Percentiles rank a stretch among this genome's conserved stretches.
These are phyloP conservation scores for Ephestia elutella DNA, from an alignment of 1,140 invertebrate species.

Conservation along the genomic window DNA sequence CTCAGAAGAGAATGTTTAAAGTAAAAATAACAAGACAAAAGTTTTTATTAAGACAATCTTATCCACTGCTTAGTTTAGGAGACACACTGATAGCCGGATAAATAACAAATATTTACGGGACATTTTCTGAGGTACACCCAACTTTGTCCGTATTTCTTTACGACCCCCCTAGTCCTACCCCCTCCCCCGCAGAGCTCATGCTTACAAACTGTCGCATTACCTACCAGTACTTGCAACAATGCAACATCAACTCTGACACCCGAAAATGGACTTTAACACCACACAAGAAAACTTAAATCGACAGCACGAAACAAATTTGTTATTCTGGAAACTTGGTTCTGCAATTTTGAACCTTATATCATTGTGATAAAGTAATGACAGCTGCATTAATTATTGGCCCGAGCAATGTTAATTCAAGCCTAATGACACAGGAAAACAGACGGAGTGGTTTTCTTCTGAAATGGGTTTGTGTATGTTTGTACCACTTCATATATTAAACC, in stretches of 20 bases:
- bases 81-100: slow-evolving; percentile 13
- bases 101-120: slow-evolving; percentile 44
- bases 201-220: slow-evolving; percentile 73
- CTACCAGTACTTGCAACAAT: slow-evolving; percentile 50
- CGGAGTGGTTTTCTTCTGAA: slow-evolving; percentile 39
- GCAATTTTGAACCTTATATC: slow-evolving; percentile 37
- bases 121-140: slow-evolving; percentile 56
- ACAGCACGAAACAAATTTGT: slow-evolving; percentile 25
- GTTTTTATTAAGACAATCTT: not conserved
- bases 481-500: not conserved
- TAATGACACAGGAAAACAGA: slow-evolving; percentile 59
- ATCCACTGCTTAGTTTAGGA: not conserved
- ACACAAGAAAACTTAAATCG: slow-evolving; percentile 1
- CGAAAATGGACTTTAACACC: slow-evolving; percentile 37
- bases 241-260: slow-evolving; percentile 23
- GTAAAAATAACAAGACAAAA: not conserved
- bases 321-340: slow-evolving; percentile 27
- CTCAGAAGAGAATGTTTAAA: not conserved
- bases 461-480: slow-evolving; percentile 30
- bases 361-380: slow-evolving; percentile 23
- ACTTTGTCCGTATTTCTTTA: slow-evolving; percentile 62
- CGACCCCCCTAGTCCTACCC: slow-evolving; percentile 23
- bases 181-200: slow-evolving; percentile 55
- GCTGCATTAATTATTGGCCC: slow-evolving; percentile 21
- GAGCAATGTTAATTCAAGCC: slow-evolving; percentile 61